Conservation (phyloP, 2,113 vertebrate species). For the Nothoprocta pentlandii region DNA sequence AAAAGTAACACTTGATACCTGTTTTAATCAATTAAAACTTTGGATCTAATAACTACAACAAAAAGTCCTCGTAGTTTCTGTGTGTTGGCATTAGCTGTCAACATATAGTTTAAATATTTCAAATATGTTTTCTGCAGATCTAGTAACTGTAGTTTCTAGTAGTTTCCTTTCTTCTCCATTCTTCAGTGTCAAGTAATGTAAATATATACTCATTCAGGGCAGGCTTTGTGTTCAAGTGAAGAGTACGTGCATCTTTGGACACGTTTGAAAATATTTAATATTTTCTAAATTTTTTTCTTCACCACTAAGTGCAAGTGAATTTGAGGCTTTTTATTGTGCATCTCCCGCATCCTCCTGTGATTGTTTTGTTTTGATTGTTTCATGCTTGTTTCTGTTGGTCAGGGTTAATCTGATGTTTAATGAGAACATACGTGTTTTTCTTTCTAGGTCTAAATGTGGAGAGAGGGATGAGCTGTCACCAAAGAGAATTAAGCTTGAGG, state of each 20-base stretch:
- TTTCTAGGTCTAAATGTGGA: slow-evolving; percentile 89
- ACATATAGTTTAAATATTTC: background rate
- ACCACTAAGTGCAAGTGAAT: background rate
- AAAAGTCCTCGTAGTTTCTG: background rate
- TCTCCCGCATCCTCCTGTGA: background rate
- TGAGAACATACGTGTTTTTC: background rate
- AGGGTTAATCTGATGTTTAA: background rate
- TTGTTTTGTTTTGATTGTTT: background rate
- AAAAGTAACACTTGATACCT: background rate
- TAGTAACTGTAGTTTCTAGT: background rate
- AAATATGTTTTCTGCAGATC: background rate
- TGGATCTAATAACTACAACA: background rate
- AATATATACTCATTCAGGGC: background rate
- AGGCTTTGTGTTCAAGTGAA: background rate
- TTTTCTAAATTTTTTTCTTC: background rate
- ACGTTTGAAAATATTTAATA: background rate
- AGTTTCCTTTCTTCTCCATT: background rate
- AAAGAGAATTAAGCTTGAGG: slow-evolving; percentile 96
- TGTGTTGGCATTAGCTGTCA: background rate
- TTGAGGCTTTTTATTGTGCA: background rate
- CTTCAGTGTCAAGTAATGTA: background rate
- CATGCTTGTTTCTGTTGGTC: background rate
- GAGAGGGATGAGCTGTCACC: slow-evolving; percentile 94
- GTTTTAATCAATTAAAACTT: background rate
- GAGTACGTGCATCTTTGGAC: background rate